Conservation (phyloP, 2,797 vertebrate genomes). For the Spondyliosoma cantharus region DNA sequence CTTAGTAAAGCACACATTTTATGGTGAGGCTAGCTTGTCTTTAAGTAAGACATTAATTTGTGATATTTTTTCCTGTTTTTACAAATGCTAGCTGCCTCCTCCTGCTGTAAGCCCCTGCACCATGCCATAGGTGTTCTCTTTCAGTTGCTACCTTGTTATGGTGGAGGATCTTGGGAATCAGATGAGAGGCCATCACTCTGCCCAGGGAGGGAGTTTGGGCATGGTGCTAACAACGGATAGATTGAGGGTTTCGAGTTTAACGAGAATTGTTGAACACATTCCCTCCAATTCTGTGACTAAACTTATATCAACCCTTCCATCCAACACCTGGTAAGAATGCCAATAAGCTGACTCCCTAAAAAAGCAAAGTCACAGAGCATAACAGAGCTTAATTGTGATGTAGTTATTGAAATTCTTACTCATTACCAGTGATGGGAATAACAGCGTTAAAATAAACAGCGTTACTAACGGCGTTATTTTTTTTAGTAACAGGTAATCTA, state of each 20-base stretch:
- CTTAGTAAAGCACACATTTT: too few relatives aligned
- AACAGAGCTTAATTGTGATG: background rate
- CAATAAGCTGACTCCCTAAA: conserved; percentile 6
- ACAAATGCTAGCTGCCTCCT: background rate
- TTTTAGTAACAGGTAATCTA: too few relatives aligned
- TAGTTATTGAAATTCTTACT: background rate
- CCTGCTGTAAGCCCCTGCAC: background rate
- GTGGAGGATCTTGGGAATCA: background rate
- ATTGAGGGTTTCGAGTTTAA: background rate
- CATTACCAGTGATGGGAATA: too few relatives aligned
- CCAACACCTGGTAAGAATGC: background rate
- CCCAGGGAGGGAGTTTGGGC: background rate
- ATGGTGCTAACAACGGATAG: background rate
- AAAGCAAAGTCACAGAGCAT: background rate
- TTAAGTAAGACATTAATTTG: background rate
- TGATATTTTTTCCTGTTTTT: background rate
- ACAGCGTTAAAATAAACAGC: too few relatives aligned
- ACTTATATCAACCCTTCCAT: background rate
- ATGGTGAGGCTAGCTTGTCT: too few relatives aligned
- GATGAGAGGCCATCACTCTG: background rate
- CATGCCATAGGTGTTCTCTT: background rate
- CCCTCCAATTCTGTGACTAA: background rate
- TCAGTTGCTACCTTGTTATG: background rate
- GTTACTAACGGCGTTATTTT: too few relatives aligned
- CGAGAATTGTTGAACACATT: background rate